A percentile compares a stretch with the other conserved stretches of the same genome.
Conservation (phyloP, 2,113 vertebrate genomes). For the Aphyosemion australe region DNA sequence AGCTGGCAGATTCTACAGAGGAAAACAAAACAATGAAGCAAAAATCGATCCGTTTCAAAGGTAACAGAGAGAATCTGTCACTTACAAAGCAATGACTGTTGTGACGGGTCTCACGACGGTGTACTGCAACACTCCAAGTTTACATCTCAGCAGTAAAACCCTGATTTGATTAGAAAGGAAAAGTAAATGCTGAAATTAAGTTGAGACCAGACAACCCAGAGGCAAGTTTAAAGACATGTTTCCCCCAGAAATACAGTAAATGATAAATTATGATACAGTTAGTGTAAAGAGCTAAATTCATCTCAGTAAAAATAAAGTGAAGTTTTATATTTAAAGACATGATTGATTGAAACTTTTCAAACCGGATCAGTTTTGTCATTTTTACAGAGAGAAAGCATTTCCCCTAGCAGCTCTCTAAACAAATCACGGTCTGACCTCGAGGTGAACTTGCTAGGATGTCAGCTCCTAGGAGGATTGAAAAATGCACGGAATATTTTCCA, state of each 20-base stretch:
- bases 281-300: not conserved
- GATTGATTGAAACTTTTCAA: too few relatives aligned
- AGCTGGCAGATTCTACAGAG: slow-evolving; percentile 88
- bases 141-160: slow-evolving; percentile 93
- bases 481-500: too few relatives aligned
- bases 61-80: slow-evolving; percentile 39
- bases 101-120: slow-evolving; percentile 95
- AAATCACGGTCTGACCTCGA: too few relatives aligned
- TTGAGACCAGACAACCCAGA: not conserved
- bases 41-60: not conserved
- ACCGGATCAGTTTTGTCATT: too few relatives aligned
- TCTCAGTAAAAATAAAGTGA: not conserved
- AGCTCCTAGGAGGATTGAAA: too few relatives aligned
- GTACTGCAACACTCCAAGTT: slow-evolving; percentile 96
- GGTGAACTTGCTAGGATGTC: too few relatives aligned
- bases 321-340: too few relatives aligned
- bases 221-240: too few relatives aligned
- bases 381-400: too few relatives aligned
- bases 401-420: too few relatives aligned
- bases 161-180: slow-evolving; percentile 64
- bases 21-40: slow-evolving; percentile 1
- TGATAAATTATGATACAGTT: not conserved
- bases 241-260: not conserved
- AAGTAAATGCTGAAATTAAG: too few relatives aligned
- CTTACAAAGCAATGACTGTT: slow-evolving; percentile 95